Evolutionary conservation across 2,888 invertebrate species (phyloP).

Genomic region (Polietes domitor): DNA sequence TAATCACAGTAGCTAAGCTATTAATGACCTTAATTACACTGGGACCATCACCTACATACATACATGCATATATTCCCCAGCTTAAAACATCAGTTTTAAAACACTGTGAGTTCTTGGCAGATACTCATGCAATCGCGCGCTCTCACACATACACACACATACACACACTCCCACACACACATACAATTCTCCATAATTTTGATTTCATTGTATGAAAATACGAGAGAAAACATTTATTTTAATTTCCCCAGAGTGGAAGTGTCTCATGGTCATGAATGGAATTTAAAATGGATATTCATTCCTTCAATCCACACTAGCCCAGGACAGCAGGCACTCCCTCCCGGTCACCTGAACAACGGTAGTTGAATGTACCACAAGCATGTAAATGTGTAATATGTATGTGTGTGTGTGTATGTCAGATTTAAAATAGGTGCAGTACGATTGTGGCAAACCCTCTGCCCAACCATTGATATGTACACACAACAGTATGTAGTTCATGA

Average conservation of each 20-base stretch:
- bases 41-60: neutral
- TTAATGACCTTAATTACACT: neutral
- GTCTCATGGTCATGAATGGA: conserved; percentile 37
- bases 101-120: neutral
- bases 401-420: too few relatives aligned
- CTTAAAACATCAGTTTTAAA: neutral
- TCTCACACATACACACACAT: conserved; percentile 14
- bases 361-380: conserved; percentile 2
- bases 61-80: neutral
- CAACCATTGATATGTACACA: too few relatives aligned
- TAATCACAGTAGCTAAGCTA: neutral
- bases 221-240: conserved; percentile 29
- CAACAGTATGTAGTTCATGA: too few relatives aligned
- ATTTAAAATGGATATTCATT: conserved; percentile 32
- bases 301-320: neutral
- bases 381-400: too few relatives aligned
- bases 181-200: conserved; percentile 31
- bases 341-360: neutral
- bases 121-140: neutral
- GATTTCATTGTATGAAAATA: conserved; percentile 28
- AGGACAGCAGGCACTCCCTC: neutral
- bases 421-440: too few relatives aligned
- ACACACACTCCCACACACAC: neutral
- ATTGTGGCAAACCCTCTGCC: too few relatives aligned
- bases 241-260: conserved; percentile 39